These are phyloP conservation scores for Apomyelois bistriatella DNA, from an alignment of 2,888 invertebrate genomes.

Conservation along the genomic window DNA sequence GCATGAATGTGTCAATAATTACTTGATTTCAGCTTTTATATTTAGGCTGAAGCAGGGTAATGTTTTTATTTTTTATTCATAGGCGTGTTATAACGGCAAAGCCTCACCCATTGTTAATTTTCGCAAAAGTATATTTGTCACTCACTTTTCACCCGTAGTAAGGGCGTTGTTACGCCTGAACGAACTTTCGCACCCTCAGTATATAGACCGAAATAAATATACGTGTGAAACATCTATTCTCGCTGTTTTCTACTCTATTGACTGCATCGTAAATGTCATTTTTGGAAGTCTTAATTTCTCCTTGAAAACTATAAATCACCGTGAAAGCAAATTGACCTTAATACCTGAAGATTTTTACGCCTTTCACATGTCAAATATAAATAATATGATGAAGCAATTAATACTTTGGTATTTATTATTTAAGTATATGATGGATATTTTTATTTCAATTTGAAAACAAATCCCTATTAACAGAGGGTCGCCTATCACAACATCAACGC, in stretches of 20 bases:
- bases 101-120: background rate
- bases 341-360: constrained; percentile 14
- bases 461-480: no score
- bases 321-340: constrained; percentile 17
- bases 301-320: constrained; percentile 10
- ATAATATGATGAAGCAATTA: constrained; percentile 1
- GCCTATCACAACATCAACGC: no score
- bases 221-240: constrained; percentile 21
- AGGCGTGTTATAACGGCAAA: no score
- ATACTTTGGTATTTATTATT: background rate
- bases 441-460: no score
- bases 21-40: no score
- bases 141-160: constrained; percentile 25
- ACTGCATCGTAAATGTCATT: constrained; percentile 3
- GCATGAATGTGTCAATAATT: no score
- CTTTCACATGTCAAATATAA: constrained; percentile 12
- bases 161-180: constrained; percentile 45
- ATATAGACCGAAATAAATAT: constrained; percentile 42
- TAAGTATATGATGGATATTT: background rate
- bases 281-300: background rate
- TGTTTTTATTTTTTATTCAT: no score
- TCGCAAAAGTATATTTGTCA: background rate
- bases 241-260: constrained; percentile 14
- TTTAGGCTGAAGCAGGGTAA: no score
- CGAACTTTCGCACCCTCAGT: constrained; percentile 46